Percentiles rank a stretch among this genome's conserved stretches.
These are phyloP conservation scores for Bombycilla garrulus DNA, from an alignment of 2,113 vertebrate species.

Conservation along the genomic window DNA sequence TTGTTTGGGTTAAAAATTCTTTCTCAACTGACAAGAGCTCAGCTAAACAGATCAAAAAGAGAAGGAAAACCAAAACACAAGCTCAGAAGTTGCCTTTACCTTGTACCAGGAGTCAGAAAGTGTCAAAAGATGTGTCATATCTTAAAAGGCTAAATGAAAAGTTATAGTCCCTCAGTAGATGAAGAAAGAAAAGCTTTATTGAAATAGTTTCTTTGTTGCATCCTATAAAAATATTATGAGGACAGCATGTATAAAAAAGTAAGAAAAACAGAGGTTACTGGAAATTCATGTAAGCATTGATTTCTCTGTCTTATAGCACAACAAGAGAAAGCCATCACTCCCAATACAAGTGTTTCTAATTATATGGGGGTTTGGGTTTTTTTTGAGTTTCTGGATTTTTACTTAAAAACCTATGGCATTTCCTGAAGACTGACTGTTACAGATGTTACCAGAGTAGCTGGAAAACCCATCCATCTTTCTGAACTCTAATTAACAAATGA, in stretches of 20 bases:
- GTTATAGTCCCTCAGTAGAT: slow-evolving; percentile 43
- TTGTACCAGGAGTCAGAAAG: slow-evolving; percentile 39
- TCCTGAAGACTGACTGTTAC: background rate
- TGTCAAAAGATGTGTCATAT: slow-evolving; percentile 48
- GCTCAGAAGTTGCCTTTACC: slow-evolving; percentile 43
- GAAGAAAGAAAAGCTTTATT: slow-evolving; percentile 46
- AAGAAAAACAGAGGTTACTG: slow-evolving; percentile 43
- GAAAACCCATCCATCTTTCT: background rate
- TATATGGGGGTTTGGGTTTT: background rate
- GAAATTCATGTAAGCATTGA: slow-evolving; percentile 23
- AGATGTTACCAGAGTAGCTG: background rate
- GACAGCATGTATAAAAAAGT: slow-evolving; percentile 27
- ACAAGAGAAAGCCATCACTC: background rate
- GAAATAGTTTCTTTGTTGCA: slow-evolving; percentile 32
- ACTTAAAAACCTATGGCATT: background rate
- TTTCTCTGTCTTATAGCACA: slow-evolving; percentile 15
- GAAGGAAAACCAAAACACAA: slow-evolving; percentile 44
- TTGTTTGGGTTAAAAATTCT: slow-evolving; percentile 44
- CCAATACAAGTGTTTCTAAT: background rate
- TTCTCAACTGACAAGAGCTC: slow-evolving; percentile 29
- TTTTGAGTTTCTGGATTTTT: background rate
- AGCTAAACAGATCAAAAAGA: slow-evolving; percentile 52
- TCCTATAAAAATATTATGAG: slow-evolving; percentile 64
- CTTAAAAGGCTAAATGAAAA: slow-evolving; percentile 65
- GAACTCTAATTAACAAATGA: background rate